Conservation (phyloP, 1,140 invertebrate genomes). For the Aphis gossypii region DNA sequence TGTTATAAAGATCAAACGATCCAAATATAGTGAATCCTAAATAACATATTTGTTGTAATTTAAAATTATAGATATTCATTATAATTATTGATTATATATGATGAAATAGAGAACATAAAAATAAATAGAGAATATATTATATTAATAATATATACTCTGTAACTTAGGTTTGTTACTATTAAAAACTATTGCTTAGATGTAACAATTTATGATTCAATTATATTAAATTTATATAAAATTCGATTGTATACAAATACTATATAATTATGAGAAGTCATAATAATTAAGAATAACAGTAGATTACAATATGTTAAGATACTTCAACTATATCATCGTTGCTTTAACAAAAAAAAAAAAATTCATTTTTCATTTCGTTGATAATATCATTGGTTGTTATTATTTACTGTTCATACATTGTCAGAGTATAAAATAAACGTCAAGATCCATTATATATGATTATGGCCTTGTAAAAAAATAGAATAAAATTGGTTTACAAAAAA, state of each 20-base stretch:
- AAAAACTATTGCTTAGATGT: not conserved
- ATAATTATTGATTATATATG: not conserved
- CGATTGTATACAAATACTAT: too few species aligned
- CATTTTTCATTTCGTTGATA: not conserved
- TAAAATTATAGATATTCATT: not conserved
- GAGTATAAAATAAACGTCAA: not conserved
- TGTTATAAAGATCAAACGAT: not conserved
- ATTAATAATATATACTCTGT: too few species aligned
- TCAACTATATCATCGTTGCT: not conserved
- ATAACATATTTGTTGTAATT: not conserved
- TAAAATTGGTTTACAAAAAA: slow-evolving; percentile 20
- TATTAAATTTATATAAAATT: not conserved
- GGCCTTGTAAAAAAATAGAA: not conserved
- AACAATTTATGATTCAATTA: not conserved
- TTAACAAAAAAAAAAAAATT: not conserved
- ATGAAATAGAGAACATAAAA: too few species aligned
- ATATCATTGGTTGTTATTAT: not conserved
- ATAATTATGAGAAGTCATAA: not conserved
- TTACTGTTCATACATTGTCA: not conserved
- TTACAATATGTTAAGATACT: not conserved
- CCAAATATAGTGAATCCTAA: too few species aligned
- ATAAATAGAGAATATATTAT: too few species aligned
- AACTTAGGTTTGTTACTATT: too few species aligned
- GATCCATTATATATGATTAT: not conserved
- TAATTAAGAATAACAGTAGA: not conserved